Conservation (phyloP, 2,797 vertebrate genomes). For the Parauchenoglanis punctatus region DNA sequence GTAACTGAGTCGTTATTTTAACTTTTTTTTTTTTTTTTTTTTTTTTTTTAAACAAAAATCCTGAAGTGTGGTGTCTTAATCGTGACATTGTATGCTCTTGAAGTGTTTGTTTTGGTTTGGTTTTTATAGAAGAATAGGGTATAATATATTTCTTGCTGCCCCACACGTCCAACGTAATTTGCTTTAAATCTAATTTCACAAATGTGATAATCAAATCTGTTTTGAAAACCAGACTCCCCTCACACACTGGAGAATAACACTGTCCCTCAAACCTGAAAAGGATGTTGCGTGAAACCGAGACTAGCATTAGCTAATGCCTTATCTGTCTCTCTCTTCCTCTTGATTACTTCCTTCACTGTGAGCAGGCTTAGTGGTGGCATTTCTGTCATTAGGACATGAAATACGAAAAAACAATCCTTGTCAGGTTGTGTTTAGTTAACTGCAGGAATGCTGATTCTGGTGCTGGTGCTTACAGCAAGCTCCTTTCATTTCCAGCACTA, state of each 20-base stretch:
- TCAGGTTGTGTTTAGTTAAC: slow-evolving; percentile 84
- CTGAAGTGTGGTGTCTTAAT: background rate
- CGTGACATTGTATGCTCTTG: background rate
- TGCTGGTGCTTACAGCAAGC: slow-evolving; percentile 54
- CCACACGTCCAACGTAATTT: background rate
- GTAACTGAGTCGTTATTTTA: too few species aligned
- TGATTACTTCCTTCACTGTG: slow-evolving; percentile 74
- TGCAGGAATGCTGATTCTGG: slow-evolving; percentile 72
- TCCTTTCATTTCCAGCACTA: slow-evolving; percentile 59
- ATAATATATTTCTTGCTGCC: too few species aligned
- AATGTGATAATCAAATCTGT: too few species aligned
- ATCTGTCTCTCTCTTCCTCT: slow-evolving; percentile 45
- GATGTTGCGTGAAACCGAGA: background rate
- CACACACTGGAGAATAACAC: background rate
- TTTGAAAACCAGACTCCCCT: background rate
- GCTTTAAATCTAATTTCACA: background rate
- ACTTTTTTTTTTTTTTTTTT: too few species aligned
- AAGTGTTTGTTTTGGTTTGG: background rate
- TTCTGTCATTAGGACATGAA: slow-evolving; percentile 85
- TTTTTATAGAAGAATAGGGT: background rate
- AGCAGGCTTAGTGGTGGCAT: slow-evolving; percentile 88
- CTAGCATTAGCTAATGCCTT: background rate
- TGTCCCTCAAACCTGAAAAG: background rate
- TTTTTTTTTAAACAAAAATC: background rate
- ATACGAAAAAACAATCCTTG: slow-evolving; percentile 76